phyloP scores from a whole-genome alignment of 2,888 invertebrate genomes.

The Helobdella robusta region DNA sequence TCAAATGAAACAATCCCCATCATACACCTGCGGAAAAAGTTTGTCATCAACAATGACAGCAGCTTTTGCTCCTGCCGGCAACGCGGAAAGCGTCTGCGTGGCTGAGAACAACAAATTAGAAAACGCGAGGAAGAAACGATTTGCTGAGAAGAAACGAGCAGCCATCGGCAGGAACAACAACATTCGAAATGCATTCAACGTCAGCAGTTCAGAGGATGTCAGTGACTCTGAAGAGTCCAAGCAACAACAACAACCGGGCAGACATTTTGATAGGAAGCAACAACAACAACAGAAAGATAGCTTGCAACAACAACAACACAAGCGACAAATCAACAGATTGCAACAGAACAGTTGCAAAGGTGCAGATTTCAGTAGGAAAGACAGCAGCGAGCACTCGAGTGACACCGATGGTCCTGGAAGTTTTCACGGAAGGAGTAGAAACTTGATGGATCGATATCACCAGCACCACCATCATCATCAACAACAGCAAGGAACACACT shows the following conservation, averaged over 20 bases:
- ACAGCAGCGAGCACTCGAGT: constrained; percentile 48
- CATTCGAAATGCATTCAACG: too few species aligned
- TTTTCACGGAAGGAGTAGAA: not conserved
- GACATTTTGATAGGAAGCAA: too few species aligned
- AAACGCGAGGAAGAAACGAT: not conserved
- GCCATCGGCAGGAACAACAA: not conserved
- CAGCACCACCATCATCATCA: not conserved
- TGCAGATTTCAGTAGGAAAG: constrained; percentile 36
- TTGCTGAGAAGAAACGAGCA: not conserved
- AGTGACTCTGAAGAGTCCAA: constrained; percentile 62
- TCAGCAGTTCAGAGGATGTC: constrained; percentile 78
- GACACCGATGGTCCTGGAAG: constrained; percentile 44
- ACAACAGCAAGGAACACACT: not conserved
- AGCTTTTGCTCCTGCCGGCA: too few species aligned
- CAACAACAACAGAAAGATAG: too few species aligned
- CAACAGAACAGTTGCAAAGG: not conserved
- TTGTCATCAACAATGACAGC: not conserved
- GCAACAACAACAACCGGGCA: constrained; percentile 40
- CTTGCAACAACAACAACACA: constrained; percentile 39
- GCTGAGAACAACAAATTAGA: not conserved
- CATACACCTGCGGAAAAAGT: not conserved
- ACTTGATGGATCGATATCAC: not conserved
- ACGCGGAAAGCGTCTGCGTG: too few species aligned
- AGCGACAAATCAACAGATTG: not conserved
- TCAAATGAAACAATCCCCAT: not conserved